Evolutionary conservation across 2,888 invertebrate genomes (phyloP).

Genomic region (Bimastos eiseni): DNA sequence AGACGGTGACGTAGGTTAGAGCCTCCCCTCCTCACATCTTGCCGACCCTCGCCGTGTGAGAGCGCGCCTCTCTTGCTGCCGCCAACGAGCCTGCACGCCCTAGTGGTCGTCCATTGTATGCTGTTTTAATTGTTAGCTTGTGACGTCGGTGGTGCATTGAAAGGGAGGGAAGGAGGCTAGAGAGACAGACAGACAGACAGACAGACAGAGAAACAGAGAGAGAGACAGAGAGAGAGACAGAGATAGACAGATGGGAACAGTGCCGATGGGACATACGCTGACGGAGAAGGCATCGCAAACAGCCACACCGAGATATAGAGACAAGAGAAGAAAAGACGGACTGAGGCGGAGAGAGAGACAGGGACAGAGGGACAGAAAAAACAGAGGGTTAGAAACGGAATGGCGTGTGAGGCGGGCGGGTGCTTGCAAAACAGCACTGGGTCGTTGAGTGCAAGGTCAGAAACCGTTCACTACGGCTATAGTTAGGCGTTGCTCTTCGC

Average conservation of each 20-base stretch:
- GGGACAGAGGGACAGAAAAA: too few relatives aligned
- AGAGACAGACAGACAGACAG: neutral
- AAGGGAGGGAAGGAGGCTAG: neutral
- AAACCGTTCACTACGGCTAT: neutral
- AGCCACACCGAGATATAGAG: neutral
- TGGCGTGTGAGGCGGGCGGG: neutral
- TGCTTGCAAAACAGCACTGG: neutral
- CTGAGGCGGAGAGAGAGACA: neutral
- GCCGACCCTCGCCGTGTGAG: neutral
- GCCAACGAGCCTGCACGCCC: neutral
- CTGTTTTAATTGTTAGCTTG: neutral
- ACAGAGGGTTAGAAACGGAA: neutral
- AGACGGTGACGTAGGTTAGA: neutral
- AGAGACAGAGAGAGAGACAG: too few relatives aligned
- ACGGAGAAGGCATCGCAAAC: neutral
- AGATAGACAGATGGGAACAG: too few relatives aligned
- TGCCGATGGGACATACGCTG: too few relatives aligned
- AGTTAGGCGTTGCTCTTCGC: neutral
- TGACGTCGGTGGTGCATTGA: neutral
- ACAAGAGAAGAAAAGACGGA: neutral
- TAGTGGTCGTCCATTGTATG: neutral
- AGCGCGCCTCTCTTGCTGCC: neutral
- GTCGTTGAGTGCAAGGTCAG: conserved; percentile 3
- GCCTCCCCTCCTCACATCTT: neutral
- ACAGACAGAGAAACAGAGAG: too few relatives aligned